Base-by-base conservation (phyloP, 2,888 invertebrate species). In the Sicus ferrugineus region DNA sequence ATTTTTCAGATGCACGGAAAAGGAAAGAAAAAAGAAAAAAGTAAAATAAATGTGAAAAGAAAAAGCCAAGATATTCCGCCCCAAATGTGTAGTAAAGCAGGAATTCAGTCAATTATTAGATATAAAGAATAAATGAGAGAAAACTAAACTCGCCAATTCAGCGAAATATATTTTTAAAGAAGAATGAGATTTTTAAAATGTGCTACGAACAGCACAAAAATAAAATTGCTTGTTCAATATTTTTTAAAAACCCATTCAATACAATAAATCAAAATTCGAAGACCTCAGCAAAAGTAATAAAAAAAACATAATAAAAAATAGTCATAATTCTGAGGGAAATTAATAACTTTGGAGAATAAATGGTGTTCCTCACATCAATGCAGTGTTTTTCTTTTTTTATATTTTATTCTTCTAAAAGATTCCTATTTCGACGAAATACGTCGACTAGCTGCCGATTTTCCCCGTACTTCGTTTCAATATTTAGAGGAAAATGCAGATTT, bases 1-100 rank as follows among this genome's bases (percentile, higher is more conserved):
- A 65, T 65, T 65, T 65, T 21, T 28, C 14, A 52, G 16, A 34
- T 38, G 38, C 38, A 6, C 23, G 16, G 30, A 26, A 46, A 30
- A 5, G 19, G 21, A 30, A 34, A 59, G 4, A 34, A 21, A 59
- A 59, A 14, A 14, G n/a, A 34, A 14, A 9, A 26, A 42, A 62
- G 1, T 23, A 26, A 26, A 9, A 38, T 26, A 5, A 48, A 34
- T 23, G 62, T 9, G 46, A 6, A 16, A 31, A 19, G 30, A 58
- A 31, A 30, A 31, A 19, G 58, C 6, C n/a, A 31, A 11, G 16
- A 30, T n/a, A n/a, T n/a, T n/a, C n/a, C n/a, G n/a, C n/a, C n/a
- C n/a, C n/a, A n/a, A 30, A 30, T 9, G 14, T 28, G 3, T 5
- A 28, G 16, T 16, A 14, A 56, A 56, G 11, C 5, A 23, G 7